Evolutionary conservation across 2,113 vertebrate species (phyloP).

Genomic region (Columbina picui): DNA sequence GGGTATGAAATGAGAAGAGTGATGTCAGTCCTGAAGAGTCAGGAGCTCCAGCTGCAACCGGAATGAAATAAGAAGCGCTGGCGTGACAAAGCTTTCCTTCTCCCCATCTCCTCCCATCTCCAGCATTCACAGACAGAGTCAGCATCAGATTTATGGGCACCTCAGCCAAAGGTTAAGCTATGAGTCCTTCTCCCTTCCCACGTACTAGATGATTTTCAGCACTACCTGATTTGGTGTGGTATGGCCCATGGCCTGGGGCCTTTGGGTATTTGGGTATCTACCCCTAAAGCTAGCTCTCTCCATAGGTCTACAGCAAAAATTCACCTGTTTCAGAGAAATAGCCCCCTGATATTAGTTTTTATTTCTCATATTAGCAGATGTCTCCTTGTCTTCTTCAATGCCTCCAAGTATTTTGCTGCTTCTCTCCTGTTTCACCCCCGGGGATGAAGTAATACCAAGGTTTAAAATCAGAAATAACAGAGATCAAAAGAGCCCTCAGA

Average conservation of each 20-base stretch:
- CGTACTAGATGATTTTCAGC: background rate
- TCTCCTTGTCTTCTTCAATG: background rate
- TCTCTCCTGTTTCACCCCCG: background rate
- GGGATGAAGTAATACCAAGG: background rate
- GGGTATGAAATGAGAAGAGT: background rate
- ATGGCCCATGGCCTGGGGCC: background rate
- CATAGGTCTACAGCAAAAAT: background rate
- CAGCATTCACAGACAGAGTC: background rate
- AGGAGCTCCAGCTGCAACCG: background rate
- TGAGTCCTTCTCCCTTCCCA: background rate
- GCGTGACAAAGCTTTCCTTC: background rate
- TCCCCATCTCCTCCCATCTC: background rate
- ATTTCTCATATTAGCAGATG: background rate
- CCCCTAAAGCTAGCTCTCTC: background rate
- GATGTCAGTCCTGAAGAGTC: background rate
- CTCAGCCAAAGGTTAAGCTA: background rate
- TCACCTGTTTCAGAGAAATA: background rate
- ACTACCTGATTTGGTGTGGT: background rate
- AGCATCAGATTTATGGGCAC: background rate
- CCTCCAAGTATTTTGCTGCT: background rate
- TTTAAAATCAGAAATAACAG: constrained; percentile 20
- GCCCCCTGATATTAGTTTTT: background rate
- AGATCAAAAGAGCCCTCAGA: constrained; percentile 17
- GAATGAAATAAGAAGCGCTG: background rate
- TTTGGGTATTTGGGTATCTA: background rate